Base-by-base conservation (phyloP, 2,888 invertebrate species). In the Poecilobothrus nobilitatus region DNA sequence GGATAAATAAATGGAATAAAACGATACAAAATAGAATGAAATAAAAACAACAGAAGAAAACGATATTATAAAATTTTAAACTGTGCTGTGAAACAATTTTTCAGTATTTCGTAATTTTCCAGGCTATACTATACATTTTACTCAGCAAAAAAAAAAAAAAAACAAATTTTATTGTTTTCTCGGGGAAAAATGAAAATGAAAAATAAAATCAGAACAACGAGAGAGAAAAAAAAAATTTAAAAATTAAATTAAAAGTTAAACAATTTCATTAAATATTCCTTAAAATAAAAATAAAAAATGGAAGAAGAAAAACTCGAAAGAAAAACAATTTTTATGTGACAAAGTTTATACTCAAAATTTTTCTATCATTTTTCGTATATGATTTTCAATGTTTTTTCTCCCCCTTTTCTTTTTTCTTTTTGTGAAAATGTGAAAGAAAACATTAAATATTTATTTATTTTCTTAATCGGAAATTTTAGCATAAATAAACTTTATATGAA, bases 161-260 rank as follows among this genome's bases (percentile, higher is more conserved):
- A n/a, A 5, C 2, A 27, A 27, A 27, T 27, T 5, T 27, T 27
- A 27, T 5, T 4, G 2, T 27, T 27, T 27, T 27, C 5, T 27
- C 27, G 27, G 2, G 27, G 27, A 27, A 27, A 27, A 27, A 4
- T 27, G 27, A 27, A 27, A 27, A 27, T 27, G 2, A 27, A 27
- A 27, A 27, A 27, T 2, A 27, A 27, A 27, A 27, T 27, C 5
- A 27, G 5, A 27, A n/a, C n/a, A n/a, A 15, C 44, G 12, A 44
- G 6, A 9, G 12, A 44, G 12, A 7, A 44, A 44, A 44, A 44
- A 44, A 44, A 44, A 44, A 44, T 6, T 12, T 10, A 44, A 53
- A 53, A 53, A 53, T 53, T 53, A 53, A 53, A 53, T 53, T 53
- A 53, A 53, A 53, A 53, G 53, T 53, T 53, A 53, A 53, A 53